Evolutionary conservation across 2,797 vertebrate genomes (phyloP), one percentile per base, ranked within the genome.

Genomic region (Melopsittacus undulatus): DNA sequence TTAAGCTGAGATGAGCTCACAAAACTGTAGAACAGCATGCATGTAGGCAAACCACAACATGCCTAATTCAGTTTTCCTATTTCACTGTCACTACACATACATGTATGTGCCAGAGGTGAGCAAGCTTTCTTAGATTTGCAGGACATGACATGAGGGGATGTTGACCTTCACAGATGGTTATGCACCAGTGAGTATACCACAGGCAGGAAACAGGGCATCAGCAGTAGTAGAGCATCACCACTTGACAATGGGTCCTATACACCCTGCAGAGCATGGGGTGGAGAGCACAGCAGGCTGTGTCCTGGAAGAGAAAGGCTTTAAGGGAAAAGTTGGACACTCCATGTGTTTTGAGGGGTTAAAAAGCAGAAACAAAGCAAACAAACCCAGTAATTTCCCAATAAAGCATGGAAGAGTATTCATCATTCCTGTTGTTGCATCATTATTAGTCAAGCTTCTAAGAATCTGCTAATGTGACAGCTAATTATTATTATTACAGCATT

Each of bases 391-490:
- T 75, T 87, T 81, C 23, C 29, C 46, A 62, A 63, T 69, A 69
- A 81, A 91, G 19, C 27, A 17, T 42, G 14, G 32, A 80, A 82
- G 52, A 87, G 2, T 54, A 59, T 94, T 95, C 68, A 48, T 86
- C 62, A 23, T 89, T 91, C 42, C 45, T 45, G 52, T 11, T 77
- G 26, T 70, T 95, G 61, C 83, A 66, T 95, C 78, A 77, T 81
- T 80, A 72, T 95, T 95, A 96, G 70, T 93, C 92, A 95, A 48
- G 64, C 72, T 92, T 82, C 29, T 77, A 74, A 63, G 46, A 59
- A 83, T 80, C 86, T 92, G 81, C 56, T 70, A 89, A 48, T 59
- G 46, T 94, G 82, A 86, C 87, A 93, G 46, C 46, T 83, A 75
- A 68, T 74, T 81, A 77, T 92, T 84, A 82, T 86, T 87, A 85